Evolutionary conservation across 2,888 invertebrate genomes (phyloP).

Genomic region (Calameuta idolon): DNA sequence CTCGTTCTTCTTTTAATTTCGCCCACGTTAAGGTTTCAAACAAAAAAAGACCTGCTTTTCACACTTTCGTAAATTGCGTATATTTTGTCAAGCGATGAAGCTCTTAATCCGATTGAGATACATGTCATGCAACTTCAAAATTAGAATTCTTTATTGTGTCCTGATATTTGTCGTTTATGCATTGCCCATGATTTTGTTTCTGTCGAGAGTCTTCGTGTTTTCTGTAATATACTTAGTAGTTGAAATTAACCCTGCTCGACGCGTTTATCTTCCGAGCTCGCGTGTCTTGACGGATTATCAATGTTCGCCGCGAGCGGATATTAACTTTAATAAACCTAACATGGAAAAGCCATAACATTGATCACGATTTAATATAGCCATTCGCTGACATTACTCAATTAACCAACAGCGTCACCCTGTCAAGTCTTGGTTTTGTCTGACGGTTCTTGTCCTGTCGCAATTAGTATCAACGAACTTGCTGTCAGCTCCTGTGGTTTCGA

Average conservation of each 20-base stretch:
- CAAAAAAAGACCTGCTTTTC: neutral
- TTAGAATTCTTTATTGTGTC: neutral
- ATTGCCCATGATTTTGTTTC: neutral
- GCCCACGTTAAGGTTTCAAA: neutral
- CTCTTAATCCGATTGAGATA: neutral
- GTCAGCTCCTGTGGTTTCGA: neutral
- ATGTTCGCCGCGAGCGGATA: neutral
- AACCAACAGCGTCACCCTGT: neutral
- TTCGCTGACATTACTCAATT: neutral
- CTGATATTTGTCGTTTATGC: neutral
- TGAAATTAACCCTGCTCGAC: neutral
- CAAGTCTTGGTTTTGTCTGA: neutral
- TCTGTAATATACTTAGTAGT: neutral
- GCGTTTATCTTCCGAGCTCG: neutral
- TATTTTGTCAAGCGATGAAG: neutral
- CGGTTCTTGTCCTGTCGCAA: neutral
- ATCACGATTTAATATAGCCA: neutral
- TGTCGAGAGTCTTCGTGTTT: neutral
- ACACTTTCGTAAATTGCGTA: neutral
- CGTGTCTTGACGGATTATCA: neutral
- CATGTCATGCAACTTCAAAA: neutral
- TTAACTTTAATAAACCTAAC: neutral
- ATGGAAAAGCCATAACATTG: neutral
- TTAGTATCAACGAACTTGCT: neutral
- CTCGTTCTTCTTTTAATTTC: neutral